Percentiles rank a stretch among this genome's conserved stretches.
These are phyloP conservation scores for Bombus confusus DNA, from an alignment of 1,140 invertebrate species.

Conservation along the genomic window DNA sequence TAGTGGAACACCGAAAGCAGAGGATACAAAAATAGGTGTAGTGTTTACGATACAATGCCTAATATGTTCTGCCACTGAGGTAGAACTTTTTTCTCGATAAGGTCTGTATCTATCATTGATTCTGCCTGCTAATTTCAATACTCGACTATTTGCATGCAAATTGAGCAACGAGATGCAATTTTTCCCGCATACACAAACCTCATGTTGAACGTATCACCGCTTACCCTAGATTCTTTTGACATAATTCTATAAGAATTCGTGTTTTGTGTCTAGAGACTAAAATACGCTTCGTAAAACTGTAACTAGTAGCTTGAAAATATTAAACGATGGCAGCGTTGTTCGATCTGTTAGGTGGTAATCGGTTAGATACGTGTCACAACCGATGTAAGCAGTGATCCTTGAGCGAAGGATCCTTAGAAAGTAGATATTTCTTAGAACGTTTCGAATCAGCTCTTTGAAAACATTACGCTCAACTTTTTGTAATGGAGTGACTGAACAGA, in stretches of 20 bases:
- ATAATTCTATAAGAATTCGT: background rate
- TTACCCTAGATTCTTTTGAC: background rate
- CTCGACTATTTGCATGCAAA: background rate
- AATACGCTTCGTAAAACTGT: background rate
- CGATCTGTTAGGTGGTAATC: background rate
- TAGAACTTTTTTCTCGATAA: slow-evolving; percentile 53
- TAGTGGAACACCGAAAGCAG: background rate
- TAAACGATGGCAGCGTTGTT: background rate
- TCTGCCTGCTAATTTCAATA: no score
- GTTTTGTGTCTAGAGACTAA: background rate
- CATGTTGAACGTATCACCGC: background rate
- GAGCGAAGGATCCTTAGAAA: background rate
- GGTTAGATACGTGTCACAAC: no score
- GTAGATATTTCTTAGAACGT: background rate
- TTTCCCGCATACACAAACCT: background rate
- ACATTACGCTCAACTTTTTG: background rate
- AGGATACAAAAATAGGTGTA: slow-evolving; percentile 27
- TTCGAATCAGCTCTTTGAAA: background rate
- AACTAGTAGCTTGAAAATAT: background rate
- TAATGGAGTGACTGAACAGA: background rate
- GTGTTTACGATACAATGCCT: slow-evolving; percentile 25
- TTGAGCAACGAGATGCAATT: background rate
- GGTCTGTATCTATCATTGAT: slow-evolving; percentile 43
- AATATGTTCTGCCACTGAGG: slow-evolving; percentile 57
- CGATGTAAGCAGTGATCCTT: background rate